Conservation (phyloP, 1,140 invertebrate species). For the Condylostylus longicornis region DNA sequence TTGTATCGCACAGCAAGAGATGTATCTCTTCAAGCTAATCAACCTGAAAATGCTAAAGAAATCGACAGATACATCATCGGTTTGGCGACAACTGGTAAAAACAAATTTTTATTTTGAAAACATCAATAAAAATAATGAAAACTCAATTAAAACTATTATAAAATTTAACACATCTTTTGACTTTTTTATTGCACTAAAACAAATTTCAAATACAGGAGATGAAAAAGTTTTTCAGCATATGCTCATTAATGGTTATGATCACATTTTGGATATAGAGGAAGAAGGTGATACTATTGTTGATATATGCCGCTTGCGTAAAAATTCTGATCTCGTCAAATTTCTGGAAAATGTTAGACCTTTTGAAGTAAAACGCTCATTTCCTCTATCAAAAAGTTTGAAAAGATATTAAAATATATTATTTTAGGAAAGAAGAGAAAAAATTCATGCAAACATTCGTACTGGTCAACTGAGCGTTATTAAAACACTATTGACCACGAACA, state of each 20-base stretch:
- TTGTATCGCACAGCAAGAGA: conserved; percentile 73
- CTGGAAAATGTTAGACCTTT: conserved; percentile 51
- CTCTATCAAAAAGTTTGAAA: background rate
- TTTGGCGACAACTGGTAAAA: conserved; percentile 54
- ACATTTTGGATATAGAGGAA: conserved; percentile 61
- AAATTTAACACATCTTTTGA: conserved; percentile 4
- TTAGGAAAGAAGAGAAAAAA: conserved; percentile 54
- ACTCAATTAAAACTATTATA: too few species aligned
- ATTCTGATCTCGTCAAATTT: conserved; percentile 47
- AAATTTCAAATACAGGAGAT: conserved; percentile 41
- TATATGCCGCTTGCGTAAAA: conserved; percentile 45
- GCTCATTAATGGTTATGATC: conserved; percentile 70
- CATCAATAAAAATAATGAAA: background rate
- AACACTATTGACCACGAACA: conserved; percentile 40
- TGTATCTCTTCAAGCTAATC: conserved; percentile 60
- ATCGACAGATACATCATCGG: conserved; percentile 67
- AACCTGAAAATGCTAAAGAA: conserved; percentile 62
- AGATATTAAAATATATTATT: conserved; percentile 4
- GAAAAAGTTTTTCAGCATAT: conserved; percentile 60
- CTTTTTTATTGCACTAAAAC: conserved; percentile 12
- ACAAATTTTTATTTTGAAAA: background rate
- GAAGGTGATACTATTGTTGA: conserved; percentile 50
- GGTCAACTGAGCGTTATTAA: conserved; percentile 45
- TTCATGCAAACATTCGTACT: conserved; percentile 57
- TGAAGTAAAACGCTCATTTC: conserved; percentile 40